phyloP scores from a whole-genome alignment of 2,888 invertebrate genomes.

The Volucella inflata region DNA sequence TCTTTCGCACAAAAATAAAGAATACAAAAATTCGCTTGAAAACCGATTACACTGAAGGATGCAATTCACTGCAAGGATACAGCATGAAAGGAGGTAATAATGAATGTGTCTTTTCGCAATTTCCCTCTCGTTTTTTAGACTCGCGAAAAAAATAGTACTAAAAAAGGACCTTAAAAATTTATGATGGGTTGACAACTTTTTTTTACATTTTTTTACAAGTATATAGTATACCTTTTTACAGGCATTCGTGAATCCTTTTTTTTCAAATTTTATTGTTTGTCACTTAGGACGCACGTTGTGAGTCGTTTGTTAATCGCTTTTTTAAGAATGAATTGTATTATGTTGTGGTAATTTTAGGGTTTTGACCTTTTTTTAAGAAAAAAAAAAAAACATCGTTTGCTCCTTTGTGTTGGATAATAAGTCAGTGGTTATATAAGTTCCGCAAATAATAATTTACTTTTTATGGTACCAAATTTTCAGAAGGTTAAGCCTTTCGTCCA shows the following conservation, averaged over 20 bases:
- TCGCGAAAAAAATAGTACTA: neutral
- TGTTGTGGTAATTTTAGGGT: conserved; percentile 73
- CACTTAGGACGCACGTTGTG: conserved; percentile 40
- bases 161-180: conserved; percentile 43
- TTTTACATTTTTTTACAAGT: neutral
- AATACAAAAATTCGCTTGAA: conserved; percentile 39
- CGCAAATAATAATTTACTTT: conserved; percentile 56
- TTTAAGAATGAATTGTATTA: conserved; percentile 64
- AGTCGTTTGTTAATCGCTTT: conserved; percentile 55
- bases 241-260: conserved; percentile 67
- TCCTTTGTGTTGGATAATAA: conserved; percentile 66
- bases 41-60: conserved; percentile 67
- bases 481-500: conserved; percentile 58
- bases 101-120: conserved; percentile 59
- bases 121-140: conserved; percentile 18
- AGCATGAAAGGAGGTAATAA: conserved; percentile 67
- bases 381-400: conserved; percentile 24
- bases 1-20: no score
- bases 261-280: conserved; percentile 32
- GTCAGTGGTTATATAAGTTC: conserved; percentile 70
- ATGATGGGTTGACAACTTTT: conserved; percentile 34
- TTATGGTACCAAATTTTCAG: conserved; percentile 40
- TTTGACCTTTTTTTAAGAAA: conserved; percentile 40
- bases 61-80: conserved; percentile 60
- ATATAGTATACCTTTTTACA: conserved; percentile 46